These are phyloP conservation scores for Otus sunia DNA, from an alignment of 2,113 vertebrate species.

Conservation along the genomic window DNA sequence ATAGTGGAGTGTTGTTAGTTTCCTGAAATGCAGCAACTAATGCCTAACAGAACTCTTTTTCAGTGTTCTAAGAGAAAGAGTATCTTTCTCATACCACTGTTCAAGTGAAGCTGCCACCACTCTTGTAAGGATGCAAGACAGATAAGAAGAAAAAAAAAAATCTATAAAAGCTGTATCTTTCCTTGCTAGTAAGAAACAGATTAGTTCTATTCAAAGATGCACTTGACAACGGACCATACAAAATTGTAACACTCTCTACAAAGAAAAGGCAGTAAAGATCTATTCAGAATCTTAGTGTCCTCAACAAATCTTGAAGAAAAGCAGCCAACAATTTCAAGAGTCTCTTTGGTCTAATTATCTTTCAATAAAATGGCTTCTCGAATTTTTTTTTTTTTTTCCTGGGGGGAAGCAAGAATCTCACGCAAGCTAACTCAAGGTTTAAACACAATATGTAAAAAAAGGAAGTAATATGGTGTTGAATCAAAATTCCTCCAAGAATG, in stretches of 20 bases:
- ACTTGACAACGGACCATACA: background rate
- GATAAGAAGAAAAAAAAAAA: background rate
- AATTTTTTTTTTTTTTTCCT: background rate
- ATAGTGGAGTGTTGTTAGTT: background rate
- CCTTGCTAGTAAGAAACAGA: background rate
- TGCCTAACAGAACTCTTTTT: background rate
- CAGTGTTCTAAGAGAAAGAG: background rate
- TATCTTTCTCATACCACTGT: background rate
- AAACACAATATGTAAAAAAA: accelerated
- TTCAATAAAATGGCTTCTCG: background rate
- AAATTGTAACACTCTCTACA: background rate
- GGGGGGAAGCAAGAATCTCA: background rate
- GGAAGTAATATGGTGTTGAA: background rate
- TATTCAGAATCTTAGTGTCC: background rate
- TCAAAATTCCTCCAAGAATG: background rate
- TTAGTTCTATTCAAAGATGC: background rate
- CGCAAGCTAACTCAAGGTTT: background rate
- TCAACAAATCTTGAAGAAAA: background rate
- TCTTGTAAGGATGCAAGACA: background rate
- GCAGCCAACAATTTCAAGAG: background rate
- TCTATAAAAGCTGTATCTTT: background rate
- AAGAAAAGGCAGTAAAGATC: background rate
- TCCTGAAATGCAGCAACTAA: background rate
- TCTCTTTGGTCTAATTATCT: background rate
- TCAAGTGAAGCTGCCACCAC: background rate